Conservation (phyloP, 2,888 invertebrate genomes). For the Caenorhabditis sp. region DNA sequence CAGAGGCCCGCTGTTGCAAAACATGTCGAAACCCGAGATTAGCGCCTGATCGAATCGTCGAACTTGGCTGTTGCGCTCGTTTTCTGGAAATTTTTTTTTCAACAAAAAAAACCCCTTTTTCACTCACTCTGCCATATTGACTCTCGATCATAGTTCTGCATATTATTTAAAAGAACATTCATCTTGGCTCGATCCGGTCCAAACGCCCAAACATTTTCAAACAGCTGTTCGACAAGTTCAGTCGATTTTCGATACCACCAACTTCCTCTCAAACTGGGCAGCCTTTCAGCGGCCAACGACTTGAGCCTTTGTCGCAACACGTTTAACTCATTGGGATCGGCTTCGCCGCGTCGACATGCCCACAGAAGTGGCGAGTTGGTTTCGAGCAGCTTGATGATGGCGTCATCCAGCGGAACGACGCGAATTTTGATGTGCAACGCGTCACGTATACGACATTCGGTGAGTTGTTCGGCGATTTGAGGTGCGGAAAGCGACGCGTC, state of each 20-base stretch:
- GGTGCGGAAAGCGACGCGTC: slow-evolving; percentile 48
- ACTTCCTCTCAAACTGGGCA: slow-evolving; percentile 63
- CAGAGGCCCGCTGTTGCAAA: slow-evolving; percentile 79
- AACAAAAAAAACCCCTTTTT: background rate
- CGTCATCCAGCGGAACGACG: slow-evolving; percentile 55
- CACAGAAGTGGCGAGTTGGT: slow-evolving; percentile 41
- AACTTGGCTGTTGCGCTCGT: slow-evolving; percentile 10
- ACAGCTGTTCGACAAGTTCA: slow-evolving; percentile 50
- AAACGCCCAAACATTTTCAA: slow-evolving; percentile 82
- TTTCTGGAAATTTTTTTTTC: slow-evolving; percentile 9
- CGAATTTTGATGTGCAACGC: slow-evolving; percentile 58
- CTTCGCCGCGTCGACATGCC: slow-evolving; percentile 44
- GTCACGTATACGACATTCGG: slow-evolving; percentile 61
- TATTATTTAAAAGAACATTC: slow-evolving; percentile 86
- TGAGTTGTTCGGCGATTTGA: slow-evolving; percentile 59
- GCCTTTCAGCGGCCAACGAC: slow-evolving; percentile 24
- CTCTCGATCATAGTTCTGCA: slow-evolving; percentile 76
- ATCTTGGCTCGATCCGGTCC: slow-evolving; percentile 88
- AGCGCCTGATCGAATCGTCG: slow-evolving; percentile 60
- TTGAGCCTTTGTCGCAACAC: slow-evolving; percentile 36
- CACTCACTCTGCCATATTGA: slow-evolving; percentile 42
- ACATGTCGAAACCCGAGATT: slow-evolving; percentile 65
- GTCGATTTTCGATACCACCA: slow-evolving; percentile 62
- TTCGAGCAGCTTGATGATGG: slow-evolving; percentile 47
- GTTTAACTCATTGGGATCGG: slow-evolving; percentile 21